Evolutionary conservation across 2,888 invertebrate species (phyloP), one percentile per base, ranked within the genome.

Genomic region (Pseudococcus viburni): DNA sequence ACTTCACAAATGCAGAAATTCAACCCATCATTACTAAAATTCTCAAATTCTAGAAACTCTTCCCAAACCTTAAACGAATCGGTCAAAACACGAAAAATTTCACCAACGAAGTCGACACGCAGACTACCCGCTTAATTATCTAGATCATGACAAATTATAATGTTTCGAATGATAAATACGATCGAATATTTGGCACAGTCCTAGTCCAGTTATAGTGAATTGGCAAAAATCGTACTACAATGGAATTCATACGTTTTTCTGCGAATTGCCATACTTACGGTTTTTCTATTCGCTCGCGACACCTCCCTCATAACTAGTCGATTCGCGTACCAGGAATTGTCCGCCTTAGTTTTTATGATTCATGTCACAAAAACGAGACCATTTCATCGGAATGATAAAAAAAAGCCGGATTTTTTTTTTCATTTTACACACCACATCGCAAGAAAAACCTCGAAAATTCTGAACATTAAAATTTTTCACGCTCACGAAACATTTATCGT

Each of bases 401-500:
- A 33, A 33, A 33, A 3, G 3, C 26, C 1, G 26, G 3, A 2
- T 33, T 33, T 33, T 33, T 33, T 33, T 33, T 33, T 33, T 11
- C 59, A 59, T 59, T n/a, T 59, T 8, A 59, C 11, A 19, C 19
- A 11, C 19, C 19, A n/a, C 9, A 59, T 6, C 5, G 7, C 5
- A 59, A 19, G 19, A 59, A 59, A 51, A 51, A 51, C 17, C 51
- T 51, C 17, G 17, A 51, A 59, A 59, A 19, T 59, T 11, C 59
- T 5, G 0, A 59, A 19, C 59, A 59, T 59, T 59, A 59, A 59
- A 59, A 59, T 59, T 59, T 59, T 59, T 59, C 11, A 59, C 59
- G 59, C 59, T 59, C 59, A 59, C 59, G 59, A 59, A 59, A 59
- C 59, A 59, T 59, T 19, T 59, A 59, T 59, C 59, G 59, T 59